Evolutionary conservation across 2,797 vertebrate genomes (phyloP), one percentile per base, ranked within the genome.

Genomic region (Crenuchus spilurus): DNA sequence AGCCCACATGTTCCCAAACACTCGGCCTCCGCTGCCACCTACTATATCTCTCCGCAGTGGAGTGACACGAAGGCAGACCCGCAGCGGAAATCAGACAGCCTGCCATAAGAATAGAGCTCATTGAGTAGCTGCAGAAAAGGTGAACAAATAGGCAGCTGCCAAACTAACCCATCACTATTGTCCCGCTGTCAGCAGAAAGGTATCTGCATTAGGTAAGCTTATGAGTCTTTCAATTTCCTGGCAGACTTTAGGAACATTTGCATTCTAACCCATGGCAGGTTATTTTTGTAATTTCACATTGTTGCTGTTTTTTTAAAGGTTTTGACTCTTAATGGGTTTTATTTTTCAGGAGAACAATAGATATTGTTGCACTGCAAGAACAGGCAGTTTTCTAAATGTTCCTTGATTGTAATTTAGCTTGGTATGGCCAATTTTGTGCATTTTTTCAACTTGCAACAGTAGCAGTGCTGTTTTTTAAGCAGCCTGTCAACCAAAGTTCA

Each of bases 41-140:
- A 70, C 79, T 42, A 42, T 73, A 42, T 55, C 41, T 65, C 39
- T 76, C 61, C 42, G 39, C 74, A 63, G 70, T 74, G 31, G 75
- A 74, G 48, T 66, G 52, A 61, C 48, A 75, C 57, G 51, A 75
- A 52, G 30, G 57, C 48, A 76, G 72, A 24, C 66, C 73, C 41
- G 70, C 68, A 72, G 68, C 74, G 78, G 82, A 84, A 83, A 82
- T 82, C 67, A 80, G 76, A 75, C 67, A 69, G 75, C 33, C 61
- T 75, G 64, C 52, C 39, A 70, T 77, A 76, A 78, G 78, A 80
- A 72, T 78, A 74, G 75, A 75, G 69, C 71, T 64, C 63, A 79
- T 66, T 82, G 72, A 58, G 26, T 68, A 70, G 76, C 63, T 71
- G 60, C 70, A 77, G 63, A 77, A 72, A 61, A 64, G 77, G 49